phyloP scores from a whole-genome alignment of 2,113 vertebrate species.

The Pedetes capensis region DNA sequence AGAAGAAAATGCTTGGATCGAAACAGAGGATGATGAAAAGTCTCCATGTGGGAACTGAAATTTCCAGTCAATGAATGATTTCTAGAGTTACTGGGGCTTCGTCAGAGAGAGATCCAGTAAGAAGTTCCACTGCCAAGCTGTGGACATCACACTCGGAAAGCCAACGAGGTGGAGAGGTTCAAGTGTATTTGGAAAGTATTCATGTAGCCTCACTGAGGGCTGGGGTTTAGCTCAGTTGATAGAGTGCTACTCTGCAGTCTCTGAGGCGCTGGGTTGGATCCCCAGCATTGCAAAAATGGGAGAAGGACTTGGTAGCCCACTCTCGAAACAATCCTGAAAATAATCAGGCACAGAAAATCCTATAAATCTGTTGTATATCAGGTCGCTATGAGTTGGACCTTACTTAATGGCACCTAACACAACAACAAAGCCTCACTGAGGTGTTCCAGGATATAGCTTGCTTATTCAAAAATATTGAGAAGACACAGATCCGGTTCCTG shows the following conservation, averaged over 20 bases:
- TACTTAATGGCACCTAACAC: too few relatives aligned
- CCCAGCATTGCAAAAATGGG: too few relatives aligned
- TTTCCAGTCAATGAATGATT: background rate
- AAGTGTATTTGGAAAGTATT: rapidly evolving
- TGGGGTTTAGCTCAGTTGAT: too few relatives aligned
- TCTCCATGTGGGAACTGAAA: background rate
- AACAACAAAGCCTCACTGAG: rapidly evolving
- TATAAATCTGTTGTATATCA: too few relatives aligned
- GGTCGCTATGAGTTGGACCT: too few relatives aligned
- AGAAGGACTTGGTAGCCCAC: too few relatives aligned
- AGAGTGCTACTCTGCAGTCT: too few relatives aligned
- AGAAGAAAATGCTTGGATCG: background rate
- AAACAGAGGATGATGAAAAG: background rate
- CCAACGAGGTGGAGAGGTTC: rapidly evolving
- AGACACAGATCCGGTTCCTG: background rate
- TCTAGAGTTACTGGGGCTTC: background rate
- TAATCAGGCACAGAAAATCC: too few relatives aligned
- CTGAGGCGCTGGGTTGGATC: too few relatives aligned
- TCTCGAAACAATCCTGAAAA: too few relatives aligned
- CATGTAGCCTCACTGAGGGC: too few relatives aligned
- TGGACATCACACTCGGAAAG: background rate
- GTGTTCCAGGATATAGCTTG: background rate
- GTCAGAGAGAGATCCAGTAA: rapidly evolving
- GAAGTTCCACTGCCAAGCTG: rapidly evolving
- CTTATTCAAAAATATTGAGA: rapidly evolving